Conservation (phyloP, 2,888 invertebrate species). For the Parnassius mnemosyne region DNA sequence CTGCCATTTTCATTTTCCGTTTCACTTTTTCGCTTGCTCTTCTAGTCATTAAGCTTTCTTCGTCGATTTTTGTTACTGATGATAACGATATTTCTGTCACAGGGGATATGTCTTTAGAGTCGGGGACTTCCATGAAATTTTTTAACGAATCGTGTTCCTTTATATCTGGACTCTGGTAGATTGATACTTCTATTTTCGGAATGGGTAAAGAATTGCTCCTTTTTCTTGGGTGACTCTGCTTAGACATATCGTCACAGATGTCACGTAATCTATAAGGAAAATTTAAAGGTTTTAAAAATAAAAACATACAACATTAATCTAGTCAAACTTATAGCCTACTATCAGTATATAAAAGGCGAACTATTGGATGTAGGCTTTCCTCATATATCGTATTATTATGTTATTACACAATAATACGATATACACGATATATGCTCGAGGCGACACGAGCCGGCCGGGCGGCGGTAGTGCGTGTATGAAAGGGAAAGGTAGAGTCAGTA, state of each 20-base stretch:
- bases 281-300: neutral
- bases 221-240: slow-evolving; percentile 89
- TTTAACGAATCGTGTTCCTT: slow-evolving; percentile 84
- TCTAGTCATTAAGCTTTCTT: slow-evolving; percentile 70
- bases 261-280: slow-evolving; percentile 85
- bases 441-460: no score
- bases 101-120: slow-evolving; percentile 84
- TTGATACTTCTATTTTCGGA: slow-evolving; percentile 94
- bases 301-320: no score
- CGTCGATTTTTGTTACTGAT: slow-evolving; percentile 57
- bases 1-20: slow-evolving; percentile 94
- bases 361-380: no score
- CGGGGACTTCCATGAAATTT: slow-evolving; percentile 90
- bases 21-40: slow-evolving; percentile 91
- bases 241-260: slow-evolving; percentile 90
- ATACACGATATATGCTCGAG: no score
- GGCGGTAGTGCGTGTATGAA: no score
- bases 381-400: no score
- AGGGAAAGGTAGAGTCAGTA: no score
- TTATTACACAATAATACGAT: no score
- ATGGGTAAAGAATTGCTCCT: slow-evolving; percentile 96
- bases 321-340: no score
- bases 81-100: slow-evolving; percentile 78
- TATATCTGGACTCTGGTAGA: slow-evolving; percentile 88
- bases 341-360: no score